These are phyloP conservation scores for Eulemur rufifrons DNA, from an alignment of 2,113 vertebrate genomes.

Conservation along the genomic window DNA sequence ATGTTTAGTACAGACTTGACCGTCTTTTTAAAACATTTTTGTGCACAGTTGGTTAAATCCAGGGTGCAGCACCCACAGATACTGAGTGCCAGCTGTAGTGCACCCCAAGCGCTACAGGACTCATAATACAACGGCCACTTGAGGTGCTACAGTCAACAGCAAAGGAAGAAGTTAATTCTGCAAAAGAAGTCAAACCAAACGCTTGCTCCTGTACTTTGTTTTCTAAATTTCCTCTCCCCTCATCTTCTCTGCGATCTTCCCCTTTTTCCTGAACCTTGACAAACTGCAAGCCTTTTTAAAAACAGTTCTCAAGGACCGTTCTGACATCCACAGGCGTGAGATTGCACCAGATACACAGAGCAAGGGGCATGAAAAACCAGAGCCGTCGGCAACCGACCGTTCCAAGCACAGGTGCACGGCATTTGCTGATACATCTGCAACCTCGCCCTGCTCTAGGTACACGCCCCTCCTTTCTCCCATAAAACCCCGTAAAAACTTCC, in stretches of 20 bases:
- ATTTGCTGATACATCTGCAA: background rate
- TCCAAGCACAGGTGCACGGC: background rate
- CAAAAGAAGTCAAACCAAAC: background rate
- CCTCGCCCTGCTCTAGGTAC: too few species aligned
- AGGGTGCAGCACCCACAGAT: background rate
- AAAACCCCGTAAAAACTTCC: background rate
- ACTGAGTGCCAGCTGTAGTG: background rate
- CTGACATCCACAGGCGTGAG: background rate
- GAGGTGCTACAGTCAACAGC: too few species aligned
- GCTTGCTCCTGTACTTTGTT: too few species aligned
- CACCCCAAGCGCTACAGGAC: rapidly evolving
- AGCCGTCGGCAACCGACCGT: too few species aligned
- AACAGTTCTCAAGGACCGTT: background rate
- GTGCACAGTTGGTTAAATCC: background rate
- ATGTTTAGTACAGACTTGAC: background rate
- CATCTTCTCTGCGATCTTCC: background rate
- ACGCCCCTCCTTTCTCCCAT: background rate
- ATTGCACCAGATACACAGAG: rapidly evolving
- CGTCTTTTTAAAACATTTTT: background rate
- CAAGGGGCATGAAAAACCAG: background rate
- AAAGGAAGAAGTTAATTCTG: background rate
- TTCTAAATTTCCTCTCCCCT: background rate
- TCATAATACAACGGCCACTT: rapidly evolving
- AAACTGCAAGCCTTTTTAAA: background rate
- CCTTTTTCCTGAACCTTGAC: background rate